phyloP scores from a whole-genome alignment of 2,888 invertebrate species.

The Rhingia rostrata region DNA sequence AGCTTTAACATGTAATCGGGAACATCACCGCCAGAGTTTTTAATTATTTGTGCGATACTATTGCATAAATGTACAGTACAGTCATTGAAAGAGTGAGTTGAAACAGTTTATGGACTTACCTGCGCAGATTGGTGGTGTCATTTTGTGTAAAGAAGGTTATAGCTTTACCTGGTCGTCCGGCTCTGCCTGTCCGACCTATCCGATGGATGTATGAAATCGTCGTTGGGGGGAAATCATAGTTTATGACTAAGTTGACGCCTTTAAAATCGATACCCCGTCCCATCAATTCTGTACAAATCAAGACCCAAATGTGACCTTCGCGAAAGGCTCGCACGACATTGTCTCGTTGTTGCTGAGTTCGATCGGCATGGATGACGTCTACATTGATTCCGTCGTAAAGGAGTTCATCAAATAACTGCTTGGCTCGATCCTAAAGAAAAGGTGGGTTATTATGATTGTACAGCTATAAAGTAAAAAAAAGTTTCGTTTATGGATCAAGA shows the following conservation, averaged over 20 bases:
- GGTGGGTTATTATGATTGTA: background rate
- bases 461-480: no score
- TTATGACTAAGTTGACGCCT: constrained; percentile 97
- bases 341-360: constrained; percentile 94
- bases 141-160: constrained; percentile 97
- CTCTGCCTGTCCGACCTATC: constrained; percentile 95
- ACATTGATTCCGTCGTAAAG: constrained; percentile 96
- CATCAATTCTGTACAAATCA: constrained; percentile 98
- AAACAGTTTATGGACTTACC: constrained; percentile 83
- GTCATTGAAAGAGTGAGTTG: background rate
- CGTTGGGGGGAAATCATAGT: constrained; percentile 97
- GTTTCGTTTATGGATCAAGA: no score
- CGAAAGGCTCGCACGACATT: constrained; percentile 95
- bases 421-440: constrained; percentile 91
- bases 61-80: constrained; percentile 60
- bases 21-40: constrained; percentile 95
- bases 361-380: constrained; percentile 96
- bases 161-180: constrained; percentile 93
- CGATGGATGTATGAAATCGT: constrained; percentile 96
- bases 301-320: constrained; percentile 95
- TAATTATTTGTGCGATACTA: constrained; percentile 95
- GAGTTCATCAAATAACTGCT: constrained; percentile 94
- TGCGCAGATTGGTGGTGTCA: constrained; percentile 93
- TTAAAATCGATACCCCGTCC: constrained; percentile 98
- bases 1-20: constrained; percentile 94